These are phyloP conservation scores for Craseonycteris thonglongyai DNA, from an alignment of 2,113 vertebrate species.

Conservation along the genomic window DNA sequence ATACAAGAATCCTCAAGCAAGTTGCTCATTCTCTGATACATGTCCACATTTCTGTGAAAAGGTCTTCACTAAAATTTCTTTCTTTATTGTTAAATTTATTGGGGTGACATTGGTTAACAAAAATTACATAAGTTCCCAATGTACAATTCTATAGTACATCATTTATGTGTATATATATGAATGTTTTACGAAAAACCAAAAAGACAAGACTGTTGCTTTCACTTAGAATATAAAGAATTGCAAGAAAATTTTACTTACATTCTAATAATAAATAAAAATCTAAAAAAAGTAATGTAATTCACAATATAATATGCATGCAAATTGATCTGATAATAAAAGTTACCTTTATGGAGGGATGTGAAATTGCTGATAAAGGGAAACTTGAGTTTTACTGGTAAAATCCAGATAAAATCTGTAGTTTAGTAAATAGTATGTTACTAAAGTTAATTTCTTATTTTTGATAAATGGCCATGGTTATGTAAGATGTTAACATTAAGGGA, in stretches of 20 bases:
- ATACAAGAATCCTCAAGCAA: background rate
- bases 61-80: background rate
- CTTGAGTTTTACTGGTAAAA: background rate
- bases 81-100: too few relatives aligned
- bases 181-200: background rate
- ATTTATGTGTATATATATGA: background rate
- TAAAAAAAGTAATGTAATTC: background rate
- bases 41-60: background rate
- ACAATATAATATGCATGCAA: background rate
- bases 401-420: background rate
- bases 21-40: background rate
- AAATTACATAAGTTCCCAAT: too few relatives aligned
- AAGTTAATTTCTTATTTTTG: conserved; percentile 7
- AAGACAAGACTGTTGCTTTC: background rate
- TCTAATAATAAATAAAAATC: background rate
- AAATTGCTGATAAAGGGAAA: background rate
- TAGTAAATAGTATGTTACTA: background rate
- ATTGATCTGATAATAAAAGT: background rate
- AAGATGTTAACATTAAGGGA: background rate
- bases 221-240: background rate
- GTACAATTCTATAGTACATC: too few relatives aligned
- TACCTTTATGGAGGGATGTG: background rate
- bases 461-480: background rate
- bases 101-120: too few relatives aligned
- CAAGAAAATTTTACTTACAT: background rate